These are phyloP conservation scores for Rhamnusium bicolor DNA, from an alignment of 2,888 invertebrate genomes.

Conservation along the genomic window DNA sequence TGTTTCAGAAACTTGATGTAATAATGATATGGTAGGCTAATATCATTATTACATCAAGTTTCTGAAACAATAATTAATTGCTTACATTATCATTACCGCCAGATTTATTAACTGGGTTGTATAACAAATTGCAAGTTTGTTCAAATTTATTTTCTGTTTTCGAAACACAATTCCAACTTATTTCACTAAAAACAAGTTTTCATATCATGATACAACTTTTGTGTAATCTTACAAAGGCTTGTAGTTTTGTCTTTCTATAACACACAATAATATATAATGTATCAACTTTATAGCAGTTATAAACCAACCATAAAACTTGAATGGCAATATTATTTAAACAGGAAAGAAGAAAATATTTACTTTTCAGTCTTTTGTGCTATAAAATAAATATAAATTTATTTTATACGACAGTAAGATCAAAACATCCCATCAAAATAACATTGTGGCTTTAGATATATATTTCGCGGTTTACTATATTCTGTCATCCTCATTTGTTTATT, in stretches of 20 bases:
- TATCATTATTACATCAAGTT: too few species aligned
- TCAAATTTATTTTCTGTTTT: neutral
- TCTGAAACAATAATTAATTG: too few species aligned
- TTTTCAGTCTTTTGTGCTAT: neutral
- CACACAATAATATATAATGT: neutral
- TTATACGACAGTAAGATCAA: neutral
- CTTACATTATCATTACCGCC: too few species aligned
- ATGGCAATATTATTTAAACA: neutral
- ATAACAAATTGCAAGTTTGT: neutral
- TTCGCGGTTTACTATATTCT: too few species aligned
- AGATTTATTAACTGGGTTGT: too few species aligned
- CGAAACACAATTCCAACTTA: neutral
- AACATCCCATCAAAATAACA: neutral
- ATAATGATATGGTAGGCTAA: too few species aligned
- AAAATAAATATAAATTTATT: neutral
- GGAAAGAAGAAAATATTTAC: neutral
- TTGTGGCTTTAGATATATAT: neutral
- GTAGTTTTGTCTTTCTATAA: neutral
- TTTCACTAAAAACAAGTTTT: neutral
- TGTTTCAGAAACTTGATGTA: too few species aligned
- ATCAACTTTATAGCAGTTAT: neutral
- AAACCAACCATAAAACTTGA: neutral
- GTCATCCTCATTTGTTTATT: too few species aligned
- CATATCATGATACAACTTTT: neutral
- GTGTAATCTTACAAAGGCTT: neutral